phyloP scores from a whole-genome alignment of 2,113 vertebrate genomes.

The Sarotherodon lohbergeri region DNA sequence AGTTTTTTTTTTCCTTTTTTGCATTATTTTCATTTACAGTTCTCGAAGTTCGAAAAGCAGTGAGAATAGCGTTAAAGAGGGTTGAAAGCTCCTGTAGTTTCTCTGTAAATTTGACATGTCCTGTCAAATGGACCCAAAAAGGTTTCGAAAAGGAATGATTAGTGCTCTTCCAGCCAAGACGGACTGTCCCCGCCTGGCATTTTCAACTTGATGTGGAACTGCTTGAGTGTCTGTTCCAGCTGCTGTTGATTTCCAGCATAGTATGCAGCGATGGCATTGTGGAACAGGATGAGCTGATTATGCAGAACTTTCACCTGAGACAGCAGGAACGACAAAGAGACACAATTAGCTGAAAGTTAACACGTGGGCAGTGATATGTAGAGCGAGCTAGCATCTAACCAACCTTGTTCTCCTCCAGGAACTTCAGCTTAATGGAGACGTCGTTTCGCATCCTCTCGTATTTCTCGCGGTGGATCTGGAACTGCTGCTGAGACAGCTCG shows the following conservation, averaged over 20 bases:
- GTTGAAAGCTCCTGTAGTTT: constrained; percentile 26
- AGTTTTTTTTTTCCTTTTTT: not conserved
- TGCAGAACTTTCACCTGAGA: constrained; percentile 94
- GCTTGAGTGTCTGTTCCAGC: constrained; percentile 95
- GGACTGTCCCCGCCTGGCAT: constrained; percentile 88
- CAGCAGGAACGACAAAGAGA: not conserved
- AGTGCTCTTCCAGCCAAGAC: constrained; percentile 96
- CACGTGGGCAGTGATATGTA: not conserved
- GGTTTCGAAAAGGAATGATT: constrained; percentile 24
- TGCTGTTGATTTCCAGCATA: constrained; percentile 97
- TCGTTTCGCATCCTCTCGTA: constrained; percentile 94
- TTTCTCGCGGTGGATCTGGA: constrained; percentile 92
- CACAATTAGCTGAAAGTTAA: not conserved
- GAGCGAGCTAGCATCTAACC: not conserved
- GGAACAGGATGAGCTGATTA: constrained; percentile 96
- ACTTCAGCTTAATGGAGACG: constrained; percentile 91
- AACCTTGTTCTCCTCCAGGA: constrained; percentile 99
- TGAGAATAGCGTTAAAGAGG: not conserved
- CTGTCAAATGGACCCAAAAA: not conserved
- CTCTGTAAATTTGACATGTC: constrained; percentile 5
- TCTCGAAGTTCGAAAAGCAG: constrained; percentile 31
- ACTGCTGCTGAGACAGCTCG: constrained; percentile 87
- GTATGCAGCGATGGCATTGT: constrained; percentile 93
- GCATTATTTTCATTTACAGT: constrained; percentile 17
- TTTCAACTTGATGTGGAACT: constrained; percentile 99